phyloP scores from a whole-genome alignment of 2,797 vertebrate genomes.

The Eupleurogrammus muticus region DNA sequence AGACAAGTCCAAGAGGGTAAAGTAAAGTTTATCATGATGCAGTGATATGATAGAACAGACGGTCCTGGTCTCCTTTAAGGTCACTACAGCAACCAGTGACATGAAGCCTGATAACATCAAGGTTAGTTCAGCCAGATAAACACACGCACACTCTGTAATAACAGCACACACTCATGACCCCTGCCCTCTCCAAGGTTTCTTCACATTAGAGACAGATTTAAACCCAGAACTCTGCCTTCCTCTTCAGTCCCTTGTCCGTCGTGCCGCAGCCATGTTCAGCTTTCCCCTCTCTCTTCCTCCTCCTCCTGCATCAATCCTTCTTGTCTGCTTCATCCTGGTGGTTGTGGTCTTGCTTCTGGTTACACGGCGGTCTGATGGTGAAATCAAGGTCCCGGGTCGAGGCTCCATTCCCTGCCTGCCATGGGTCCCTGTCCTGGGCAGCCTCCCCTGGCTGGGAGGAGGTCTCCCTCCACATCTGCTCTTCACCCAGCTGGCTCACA shows the following conservation, averaged over 20 bases:
- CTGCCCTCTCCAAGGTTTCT: slow-evolving; percentile 53
- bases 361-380: background rate
- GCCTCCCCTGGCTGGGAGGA: slow-evolving; percentile 81
- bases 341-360: slow-evolving; percentile 12
- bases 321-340: background rate
- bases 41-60: background rate
- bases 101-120: slow-evolving; percentile 55
- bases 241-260: slow-evolving; percentile 24
- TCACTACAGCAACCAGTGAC: slow-evolving; percentile 3
- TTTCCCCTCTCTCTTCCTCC: slow-evolving; percentile 23
- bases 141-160: slow-evolving; percentile 3
- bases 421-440: slow-evolving; percentile 75
- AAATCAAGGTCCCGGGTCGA: background rate
- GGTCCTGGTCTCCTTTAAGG: slow-evolving; percentile 15
- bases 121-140: slow-evolving; percentile 34
- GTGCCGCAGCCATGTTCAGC: slow-evolving; percentile 32
- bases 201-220: background rate
- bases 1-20: background rate
- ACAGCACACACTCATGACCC: slow-evolving; percentile 32
- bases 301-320: background rate
- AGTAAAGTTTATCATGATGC: background rate
- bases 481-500: slow-evolving; percentile 70
- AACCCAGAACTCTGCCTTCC: background rate
- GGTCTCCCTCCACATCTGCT: slow-evolving; percentile 76
- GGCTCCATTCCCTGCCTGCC: slow-evolving; percentile 76